Conservation (phyloP, 64 coral and sea anemone species). For the Stichodactyla mertensii region DNA sequence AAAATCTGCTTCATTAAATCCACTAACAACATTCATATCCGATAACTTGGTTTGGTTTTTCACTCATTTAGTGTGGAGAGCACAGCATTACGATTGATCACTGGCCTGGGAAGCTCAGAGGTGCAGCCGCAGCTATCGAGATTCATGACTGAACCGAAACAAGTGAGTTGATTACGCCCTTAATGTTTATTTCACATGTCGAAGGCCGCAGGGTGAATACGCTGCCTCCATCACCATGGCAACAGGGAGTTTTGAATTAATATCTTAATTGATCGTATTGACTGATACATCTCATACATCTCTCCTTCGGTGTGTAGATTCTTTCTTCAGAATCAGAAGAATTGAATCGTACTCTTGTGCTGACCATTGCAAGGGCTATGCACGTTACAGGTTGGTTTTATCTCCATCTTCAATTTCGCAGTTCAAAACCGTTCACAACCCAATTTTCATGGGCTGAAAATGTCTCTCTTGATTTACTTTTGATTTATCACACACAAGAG, state of each 20-base stretch:
- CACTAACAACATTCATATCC: not conserved
- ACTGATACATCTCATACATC: not conserved
- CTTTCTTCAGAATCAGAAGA: slow-evolving; percentile 92
- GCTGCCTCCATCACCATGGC: not conserved
- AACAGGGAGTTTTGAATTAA: not conserved
- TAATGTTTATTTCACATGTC: not conserved
- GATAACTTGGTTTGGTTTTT: not conserved
- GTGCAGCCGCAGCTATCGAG: slow-evolving; percentile 78
- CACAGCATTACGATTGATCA: slow-evolving; percentile 81
- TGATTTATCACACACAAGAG: too few relatives aligned
- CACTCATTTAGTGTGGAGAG: slow-evolving; percentile 60
- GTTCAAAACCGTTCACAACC: too few relatives aligned
- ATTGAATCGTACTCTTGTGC: slow-evolving; percentile 78
- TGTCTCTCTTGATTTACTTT: too few relatives aligned
- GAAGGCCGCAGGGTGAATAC: too few relatives aligned
- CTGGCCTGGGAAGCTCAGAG: slow-evolving; percentile 89
- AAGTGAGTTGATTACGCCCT: slow-evolving; percentile 32
- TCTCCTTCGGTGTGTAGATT: slow-evolving; percentile 31
- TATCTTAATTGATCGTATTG: too few relatives aligned
- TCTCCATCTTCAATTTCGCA: not conserved
- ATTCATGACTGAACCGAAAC: slow-evolving; percentile 66
- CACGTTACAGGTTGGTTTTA: slow-evolving; percentile 69
- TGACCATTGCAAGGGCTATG: slow-evolving; percentile 94
- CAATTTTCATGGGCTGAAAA: too few relatives aligned
- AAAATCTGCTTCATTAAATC: too few relatives aligned